Evolutionary conservation across 2,113 vertebrate species (phyloP).

Genomic region (Gymnorhina tibicen): DNA sequence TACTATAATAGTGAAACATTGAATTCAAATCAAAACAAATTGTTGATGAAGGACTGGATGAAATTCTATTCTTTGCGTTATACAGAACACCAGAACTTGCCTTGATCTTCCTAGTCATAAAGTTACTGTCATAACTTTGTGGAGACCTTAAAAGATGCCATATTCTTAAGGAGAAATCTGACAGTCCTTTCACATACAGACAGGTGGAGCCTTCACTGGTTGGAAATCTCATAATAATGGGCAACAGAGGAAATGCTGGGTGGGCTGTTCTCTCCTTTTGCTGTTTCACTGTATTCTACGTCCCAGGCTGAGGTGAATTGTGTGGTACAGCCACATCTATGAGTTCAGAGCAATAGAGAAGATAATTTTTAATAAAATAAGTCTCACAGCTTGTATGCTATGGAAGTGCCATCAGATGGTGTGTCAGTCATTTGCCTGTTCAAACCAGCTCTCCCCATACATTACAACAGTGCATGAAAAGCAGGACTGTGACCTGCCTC

Average conservation of each 20-base stretch:
- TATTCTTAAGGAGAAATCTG: not conserved
- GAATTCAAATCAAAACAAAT: not conserved
- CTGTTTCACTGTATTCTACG: not conserved
- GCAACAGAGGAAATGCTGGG: not conserved
- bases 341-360: not conserved
- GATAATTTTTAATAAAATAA: not conserved
- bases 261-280: not conserved
- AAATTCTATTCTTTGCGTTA: not conserved
- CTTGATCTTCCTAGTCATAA: not conserved
- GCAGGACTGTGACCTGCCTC: not conserved
- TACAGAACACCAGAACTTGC: not conserved
- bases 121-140: not conserved
- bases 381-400: not conserved
- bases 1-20: not conserved
- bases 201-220: not conserved
- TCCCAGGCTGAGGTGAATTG: accelerated
- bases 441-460: not conserved
- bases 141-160: not conserved
- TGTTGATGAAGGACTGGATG: not conserved
- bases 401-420: not conserved
- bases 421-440: not conserved
- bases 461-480: not conserved
- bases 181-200: not conserved
- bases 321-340: not conserved
- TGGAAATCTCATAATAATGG: not conserved